Evolutionary conservation across 2,113 vertebrate species (phyloP), one percentile per base, ranked within the genome.

Genomic region (Morphnarchus princeps): DNA sequence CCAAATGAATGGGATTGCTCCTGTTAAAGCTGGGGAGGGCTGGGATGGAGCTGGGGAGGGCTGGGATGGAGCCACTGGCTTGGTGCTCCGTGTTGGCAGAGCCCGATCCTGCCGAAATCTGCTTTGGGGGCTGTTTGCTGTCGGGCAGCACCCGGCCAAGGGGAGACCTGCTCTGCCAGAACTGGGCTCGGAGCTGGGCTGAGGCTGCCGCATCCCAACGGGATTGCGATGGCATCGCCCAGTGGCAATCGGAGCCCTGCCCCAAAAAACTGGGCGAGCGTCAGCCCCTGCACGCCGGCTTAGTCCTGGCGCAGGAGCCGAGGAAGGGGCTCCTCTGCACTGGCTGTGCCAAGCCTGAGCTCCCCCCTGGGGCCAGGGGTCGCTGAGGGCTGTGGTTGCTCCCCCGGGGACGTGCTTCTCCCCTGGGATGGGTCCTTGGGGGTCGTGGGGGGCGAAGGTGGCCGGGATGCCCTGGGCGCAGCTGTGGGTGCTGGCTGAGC

Each of bases 1-100:
- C 87, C 91, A 85, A 93, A 85, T 93, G 94, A 97, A 97, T 95
- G 95, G 94, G 87, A 87, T 95, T 10, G 87, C 83, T 89, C 13
- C 76, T 8, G 20, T 24, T 58, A 31, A 28, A 81, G 42, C 55
- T 2, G 15, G 42, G 55, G 31, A 80, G 58, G 36, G 43, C 43
- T 38, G 22, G 73, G 89, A 74, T 43, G 66, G 62, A 58, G 42
- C 70, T 9, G 17, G 40, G 61, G 31, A 80, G 58, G 50, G 52
- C 45, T 38, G 19, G 74, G 89, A 74, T 45, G 66, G 63, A 58
- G 43, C 65, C 10, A 0, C 62, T 47, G 91, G 38, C 19, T 52
- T 6, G 21, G 13, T 0, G 69, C 69, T 42, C 34, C 0, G 3
- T 6, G 57, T 1, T 16, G 43, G 76, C 57, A 50, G 47, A 55